Percentiles rank a stretch among this genome's conserved stretches.
Conservation (phyloP, 2,888 invertebrate species). For the Hyalella azteca region DNA sequence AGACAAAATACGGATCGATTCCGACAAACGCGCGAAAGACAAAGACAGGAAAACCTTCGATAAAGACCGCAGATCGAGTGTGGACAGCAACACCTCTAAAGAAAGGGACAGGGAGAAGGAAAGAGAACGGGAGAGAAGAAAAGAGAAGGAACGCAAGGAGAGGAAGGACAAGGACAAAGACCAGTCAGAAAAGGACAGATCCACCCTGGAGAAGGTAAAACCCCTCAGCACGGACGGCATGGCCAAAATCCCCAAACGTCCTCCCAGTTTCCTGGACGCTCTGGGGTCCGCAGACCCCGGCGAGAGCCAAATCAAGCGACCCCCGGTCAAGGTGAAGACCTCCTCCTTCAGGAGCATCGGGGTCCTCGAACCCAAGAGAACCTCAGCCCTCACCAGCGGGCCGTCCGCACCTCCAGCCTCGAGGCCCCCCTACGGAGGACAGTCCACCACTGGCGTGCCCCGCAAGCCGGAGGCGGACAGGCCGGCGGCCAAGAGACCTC, state of each 20-base stretch:
- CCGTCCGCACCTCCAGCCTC: background rate
- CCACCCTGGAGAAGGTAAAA: slow-evolving; percentile 53
- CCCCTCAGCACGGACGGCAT: slow-evolving; percentile 54
- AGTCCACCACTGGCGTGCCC: no score
- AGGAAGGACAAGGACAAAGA: slow-evolving; percentile 35
- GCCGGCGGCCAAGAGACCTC: slow-evolving; percentile 2
- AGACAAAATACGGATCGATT: background rate
- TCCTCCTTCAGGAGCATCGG: slow-evolving; percentile 55
- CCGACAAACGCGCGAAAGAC: slow-evolving; percentile 3
- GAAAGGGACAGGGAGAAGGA: slow-evolving; percentile 40
- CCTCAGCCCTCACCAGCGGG: no score
- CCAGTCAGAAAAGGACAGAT: slow-evolving; percentile 47
- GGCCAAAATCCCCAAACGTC: slow-evolving; percentile 52
- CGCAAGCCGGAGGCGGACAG: background rate
- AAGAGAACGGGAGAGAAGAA: slow-evolving; percentile 36
- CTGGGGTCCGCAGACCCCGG: slow-evolving; percentile 51
- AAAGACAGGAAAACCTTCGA: slow-evolving; percentile 5
- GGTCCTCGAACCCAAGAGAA: slow-evolving; percentile 48
- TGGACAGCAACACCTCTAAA: no score
- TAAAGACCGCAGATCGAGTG: background rate
- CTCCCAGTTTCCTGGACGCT: slow-evolving; percentile 54
- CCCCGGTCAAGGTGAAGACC: slow-evolving; percentile 55
- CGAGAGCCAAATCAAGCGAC: slow-evolving; percentile 35
- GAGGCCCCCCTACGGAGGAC: background rate
- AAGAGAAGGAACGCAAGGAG: background rate